These are phyloP conservation scores for Elaphurus davidianus DNA, from an alignment of 2,113 vertebrate species.

Conservation along the genomic window DNA sequence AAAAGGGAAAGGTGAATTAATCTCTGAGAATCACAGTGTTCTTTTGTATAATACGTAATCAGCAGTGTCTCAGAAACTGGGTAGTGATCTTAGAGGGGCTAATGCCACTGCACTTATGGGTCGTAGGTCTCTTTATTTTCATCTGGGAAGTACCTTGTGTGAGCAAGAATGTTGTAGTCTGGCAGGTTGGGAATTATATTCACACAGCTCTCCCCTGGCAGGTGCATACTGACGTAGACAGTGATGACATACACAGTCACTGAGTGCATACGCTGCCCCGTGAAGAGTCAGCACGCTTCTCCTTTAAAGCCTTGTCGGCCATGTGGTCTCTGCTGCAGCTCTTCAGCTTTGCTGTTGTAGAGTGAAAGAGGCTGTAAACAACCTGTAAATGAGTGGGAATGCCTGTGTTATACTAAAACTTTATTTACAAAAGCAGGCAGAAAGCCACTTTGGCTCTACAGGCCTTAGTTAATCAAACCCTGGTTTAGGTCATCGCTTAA, in stretches of 20 bases:
- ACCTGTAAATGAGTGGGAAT: background rate
- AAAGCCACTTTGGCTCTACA: background rate
- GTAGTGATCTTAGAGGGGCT: background rate
- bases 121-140: background rate
- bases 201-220: background rate
- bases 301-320: background rate
- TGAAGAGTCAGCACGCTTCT: background rate
- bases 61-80: background rate
- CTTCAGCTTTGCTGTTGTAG: background rate
- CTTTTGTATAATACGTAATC: background rate
- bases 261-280: background rate
- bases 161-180: background rate
- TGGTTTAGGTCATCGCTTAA: background rate
- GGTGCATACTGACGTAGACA: background rate
- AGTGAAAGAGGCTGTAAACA: background rate
- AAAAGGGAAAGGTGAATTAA: background rate
- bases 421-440: background rate
- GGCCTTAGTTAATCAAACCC: background rate
- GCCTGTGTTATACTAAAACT: background rate
- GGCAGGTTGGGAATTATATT: background rate
- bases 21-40: background rate
- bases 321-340: background rate
- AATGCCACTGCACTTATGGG: background rate
- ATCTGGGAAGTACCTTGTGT: background rate
- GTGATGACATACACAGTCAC: background rate